Evolutionary conservation across 2,113 vertebrate species (phyloP).

Genomic region (Regulus satrapa): DNA sequence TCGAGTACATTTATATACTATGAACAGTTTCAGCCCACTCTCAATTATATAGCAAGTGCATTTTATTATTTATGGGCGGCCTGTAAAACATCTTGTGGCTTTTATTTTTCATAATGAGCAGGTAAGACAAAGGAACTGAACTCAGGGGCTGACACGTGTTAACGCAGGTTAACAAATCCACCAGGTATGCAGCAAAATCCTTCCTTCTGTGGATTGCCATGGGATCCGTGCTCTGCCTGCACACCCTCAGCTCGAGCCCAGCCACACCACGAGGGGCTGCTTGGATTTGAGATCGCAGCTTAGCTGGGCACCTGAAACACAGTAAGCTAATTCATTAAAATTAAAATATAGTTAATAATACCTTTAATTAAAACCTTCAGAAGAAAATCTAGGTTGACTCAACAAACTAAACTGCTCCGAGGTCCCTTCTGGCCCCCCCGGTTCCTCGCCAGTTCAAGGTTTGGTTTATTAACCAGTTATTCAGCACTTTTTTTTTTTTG

Average conservation of each 20-base stretch:
- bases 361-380: background rate
- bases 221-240: accelerated
- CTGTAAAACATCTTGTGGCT: background rate
- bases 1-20: background rate
- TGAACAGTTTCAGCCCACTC: background rate
- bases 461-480: conserved; percentile 46
- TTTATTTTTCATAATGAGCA: conserved; percentile 12
- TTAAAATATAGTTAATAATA: background rate
- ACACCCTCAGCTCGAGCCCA: background rate
- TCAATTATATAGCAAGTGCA: background rate
- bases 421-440: background rate
- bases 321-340: background rate
- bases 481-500: conserved; percentile 26
- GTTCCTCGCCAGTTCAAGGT: background rate
- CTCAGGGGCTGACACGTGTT: background rate
- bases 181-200: background rate
- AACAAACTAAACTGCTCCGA: background rate
- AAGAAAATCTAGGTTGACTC: background rate
- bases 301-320: background rate
- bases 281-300: background rate
- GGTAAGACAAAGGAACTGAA: background rate
- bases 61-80: conserved; percentile 1
- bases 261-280: background rate
- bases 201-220: background rate
- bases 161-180: conserved; percentile 4